Base-by-base conservation (phyloP, 2,113 vertebrate genomes). In the Colossoma macropomum region DNA sequence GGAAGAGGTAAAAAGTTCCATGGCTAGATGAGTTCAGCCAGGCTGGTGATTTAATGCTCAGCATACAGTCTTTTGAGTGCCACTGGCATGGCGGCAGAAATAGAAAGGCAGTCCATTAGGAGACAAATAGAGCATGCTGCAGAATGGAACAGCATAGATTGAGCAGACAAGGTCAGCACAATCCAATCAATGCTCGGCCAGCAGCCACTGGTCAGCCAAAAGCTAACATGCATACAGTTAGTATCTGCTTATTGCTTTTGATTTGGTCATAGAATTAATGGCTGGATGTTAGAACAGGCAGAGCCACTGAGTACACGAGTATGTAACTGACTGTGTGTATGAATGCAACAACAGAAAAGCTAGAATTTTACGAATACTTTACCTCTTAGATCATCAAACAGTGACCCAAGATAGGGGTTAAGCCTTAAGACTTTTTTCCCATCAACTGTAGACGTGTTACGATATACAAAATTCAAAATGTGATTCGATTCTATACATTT, bases 91-190 rank as follows among this genome's bases (percentile, higher is more conserved):
- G 28, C 48, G 3, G 60, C 41, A 71, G 50, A 75, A 72, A 59
- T 62, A 66, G 25, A 70, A 78, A 41, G 10, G 12, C 41, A 38
- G 48, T 52, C n/a, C 52, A 73, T 52, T 78, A 48, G 27, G 50
- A 70, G 52, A 41, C n/a, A 82, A 63, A 60, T 70, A 30, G n/a
- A 54, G 32, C 34, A 56, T 70, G 75, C 66, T 56, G 52, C 54
- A 66, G 13, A 27, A 6, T 76, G 50, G 38, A 68, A 75, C 19
- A 23, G 27, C 70, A 30, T 21, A 70, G 48, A 59, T 21, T 11
- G 66, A 68, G 23, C 45, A n/a, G 27, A 62, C 23, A 15, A 32
- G 78, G 41, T 73, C 38, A 68, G 41, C 27, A 30, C 66, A 32
- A 84, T 13, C 50, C 50, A 50, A 63, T 81, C 70, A 62, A 19